These are phyloP conservation scores for Charadrius vociferus DNA, from an alignment of 2,113 vertebrate species.

Conservation along the genomic window DNA sequence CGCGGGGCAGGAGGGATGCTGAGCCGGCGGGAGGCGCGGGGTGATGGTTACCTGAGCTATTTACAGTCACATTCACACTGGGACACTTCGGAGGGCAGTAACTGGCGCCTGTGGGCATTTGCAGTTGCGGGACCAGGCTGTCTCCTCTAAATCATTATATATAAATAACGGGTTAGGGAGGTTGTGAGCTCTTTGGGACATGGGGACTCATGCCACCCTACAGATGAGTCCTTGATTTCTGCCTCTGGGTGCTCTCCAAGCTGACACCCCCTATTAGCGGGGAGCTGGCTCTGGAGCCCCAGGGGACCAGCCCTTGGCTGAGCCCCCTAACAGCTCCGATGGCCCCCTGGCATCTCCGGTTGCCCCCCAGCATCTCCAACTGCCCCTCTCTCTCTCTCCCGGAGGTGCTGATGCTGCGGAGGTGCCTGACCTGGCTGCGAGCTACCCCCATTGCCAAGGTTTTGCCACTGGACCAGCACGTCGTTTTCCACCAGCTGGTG, in stretches of 20 bases:
- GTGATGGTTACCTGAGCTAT: neutral
- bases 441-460: constrained; percentile 79
- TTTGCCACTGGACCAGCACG: constrained; percentile 85
- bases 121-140: neutral
- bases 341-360: fast-evolving
- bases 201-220: neutral
- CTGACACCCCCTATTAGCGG: neutral
- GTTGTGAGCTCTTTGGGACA: neutral
- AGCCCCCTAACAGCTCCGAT: fast-evolving
- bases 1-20: constrained; percentile 66
- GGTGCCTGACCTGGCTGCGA: constrained; percentile 85
- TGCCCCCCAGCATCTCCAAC: fast-evolving
- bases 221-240: neutral
- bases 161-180: fast-evolving
- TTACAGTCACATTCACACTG: fast-evolving
- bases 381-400: neutral
- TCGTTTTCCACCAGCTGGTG: constrained; percentile 85
- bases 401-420: constrained; percentile 87
- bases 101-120: neutral
- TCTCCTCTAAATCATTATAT: neutral
- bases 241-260: neutral
- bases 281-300: neutral
- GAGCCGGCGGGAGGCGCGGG: fast-evolving
- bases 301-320: neutral
- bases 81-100: neutral